Percentiles rank a stretch among this genome's conserved stretches.
phyloP scores from a whole-genome alignment of 2,888 invertebrate species.

The Eupithecia subumbrata region DNA sequence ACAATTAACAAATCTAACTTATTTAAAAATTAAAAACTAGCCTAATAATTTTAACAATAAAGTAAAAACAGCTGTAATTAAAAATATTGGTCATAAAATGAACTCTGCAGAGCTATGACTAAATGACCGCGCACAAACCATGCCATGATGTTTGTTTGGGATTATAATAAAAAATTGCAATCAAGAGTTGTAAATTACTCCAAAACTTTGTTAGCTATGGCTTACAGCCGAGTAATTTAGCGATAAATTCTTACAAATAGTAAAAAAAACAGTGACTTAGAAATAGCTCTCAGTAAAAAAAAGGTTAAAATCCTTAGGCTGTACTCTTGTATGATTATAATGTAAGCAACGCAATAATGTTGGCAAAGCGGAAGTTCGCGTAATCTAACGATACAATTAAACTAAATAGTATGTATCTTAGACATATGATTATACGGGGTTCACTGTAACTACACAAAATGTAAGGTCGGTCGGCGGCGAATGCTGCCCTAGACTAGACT shows the following conservation, averaged over 20 bases:
- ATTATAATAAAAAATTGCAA: constrained; percentile 75
- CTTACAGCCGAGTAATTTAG: constrained; percentile 73
- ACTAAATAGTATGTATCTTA: constrained; percentile 84
- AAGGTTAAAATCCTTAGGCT: constrained; percentile 84
- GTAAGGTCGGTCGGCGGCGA: constrained; percentile 55
- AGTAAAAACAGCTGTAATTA: constrained; percentile 74
- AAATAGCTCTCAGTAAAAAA: constrained; percentile 83
- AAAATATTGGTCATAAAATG: constrained; percentile 78
- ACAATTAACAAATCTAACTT: constrained; percentile 84
- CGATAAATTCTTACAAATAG: constrained; percentile 72
- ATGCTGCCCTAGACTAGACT: constrained; percentile 59
- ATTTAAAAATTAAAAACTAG: constrained; percentile 80
- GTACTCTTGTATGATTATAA: constrained; percentile 83
- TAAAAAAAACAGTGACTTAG: constrained; percentile 81
- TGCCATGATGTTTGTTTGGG: constrained; percentile 80
- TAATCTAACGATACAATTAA: constrained; percentile 82
- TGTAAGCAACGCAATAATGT: constrained; percentile 83
- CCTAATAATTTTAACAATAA: constrained; percentile 84
- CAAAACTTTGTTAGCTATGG: constrained; percentile 76
- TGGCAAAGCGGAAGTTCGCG: constrained; percentile 83
- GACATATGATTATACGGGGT: constrained; percentile 81
- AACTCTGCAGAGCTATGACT: constrained; percentile 82
- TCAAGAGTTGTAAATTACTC: constrained; percentile 81
- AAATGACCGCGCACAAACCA: constrained; percentile 79
- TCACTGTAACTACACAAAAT: constrained; percentile 71